phyloP scores from a whole-genome alignment of 2,888 invertebrate species.

The Stramonita haemastoma region DNA sequence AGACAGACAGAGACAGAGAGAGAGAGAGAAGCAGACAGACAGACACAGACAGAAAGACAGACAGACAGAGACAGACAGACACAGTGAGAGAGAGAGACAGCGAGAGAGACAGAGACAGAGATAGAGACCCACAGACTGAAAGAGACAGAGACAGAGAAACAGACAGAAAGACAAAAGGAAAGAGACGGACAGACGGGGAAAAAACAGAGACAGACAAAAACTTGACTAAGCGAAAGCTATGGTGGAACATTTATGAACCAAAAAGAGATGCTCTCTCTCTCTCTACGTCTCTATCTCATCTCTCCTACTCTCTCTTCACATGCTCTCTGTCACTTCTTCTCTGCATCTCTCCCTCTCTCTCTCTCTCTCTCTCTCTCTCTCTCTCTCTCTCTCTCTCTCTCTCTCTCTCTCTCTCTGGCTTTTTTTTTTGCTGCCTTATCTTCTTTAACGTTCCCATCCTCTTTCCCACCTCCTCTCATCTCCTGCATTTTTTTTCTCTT shows the following conservation, averaged over 20 bases:
- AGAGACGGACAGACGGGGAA: background rate
- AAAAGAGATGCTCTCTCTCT: no score
- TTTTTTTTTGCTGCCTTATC: no score
- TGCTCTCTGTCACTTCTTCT: no score
- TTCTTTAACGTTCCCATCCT: no score
- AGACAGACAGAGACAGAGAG: background rate
- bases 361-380: no score
- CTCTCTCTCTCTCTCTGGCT: no score
- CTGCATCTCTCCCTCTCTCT: no score
- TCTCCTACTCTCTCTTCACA: no score
- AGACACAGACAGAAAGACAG: background rate
- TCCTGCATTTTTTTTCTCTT: no score
- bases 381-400: no score
- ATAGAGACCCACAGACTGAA: background rate
- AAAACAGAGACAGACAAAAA: background rate
- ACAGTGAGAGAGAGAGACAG: background rate
- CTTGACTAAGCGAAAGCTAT: background rate
- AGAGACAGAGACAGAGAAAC: background rate
- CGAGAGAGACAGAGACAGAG: background rate
- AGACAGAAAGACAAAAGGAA: background rate
- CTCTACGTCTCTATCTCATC: no score
- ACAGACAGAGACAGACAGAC: background rate
- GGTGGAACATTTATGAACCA: background rate
- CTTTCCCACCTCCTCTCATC: no score
- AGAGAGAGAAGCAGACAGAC: background rate